Base-by-base conservation (phyloP, 37 sponge, comb jelly and placozoan genomes). In the Aphrocallistes beatrix region DNA sequence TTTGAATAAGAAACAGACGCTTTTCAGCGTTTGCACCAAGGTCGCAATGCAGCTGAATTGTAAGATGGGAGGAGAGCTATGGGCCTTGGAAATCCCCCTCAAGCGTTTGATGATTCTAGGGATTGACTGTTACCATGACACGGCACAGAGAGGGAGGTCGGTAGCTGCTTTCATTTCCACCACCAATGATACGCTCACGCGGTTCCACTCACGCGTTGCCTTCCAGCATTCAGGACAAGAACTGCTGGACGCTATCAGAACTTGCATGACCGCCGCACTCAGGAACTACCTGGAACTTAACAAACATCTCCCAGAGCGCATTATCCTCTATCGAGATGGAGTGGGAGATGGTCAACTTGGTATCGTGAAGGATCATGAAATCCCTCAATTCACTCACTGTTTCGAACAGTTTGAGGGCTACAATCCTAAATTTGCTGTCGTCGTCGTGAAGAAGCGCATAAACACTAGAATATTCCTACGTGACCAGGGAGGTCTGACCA, bases 401-500 rank as follows among this genome's bases (percentile, higher is more conserved):
- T 94, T 94, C 82, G 84, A 84, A 39, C 1, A 37, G n/a, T 37
- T 51, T 34, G 48, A 38, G 19, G 85, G 50, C 38, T 91, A 91
- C 88, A 89, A 86, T 10, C 98, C 98, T 36, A 90, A 91, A 85
- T 89, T 97, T 86, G 85, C 92, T 6, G 87, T 94, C 21, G 85
- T 94, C 19, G 92, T 97, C n/a, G 98, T 97, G 37, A 91, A 93
- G 88, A 97, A 97, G 85, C 84, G 93, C 39, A 97, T 94, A 88
- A 93, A 87, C 48, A 94, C 93, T 0, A 82, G 98, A 1, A 85
- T 94, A 0, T 93, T 96, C 86, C 36, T 81, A 28, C 81, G 49
- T 16, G 37, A 81, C 13, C 1, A 0, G 0, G 85, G 88, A 1
- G 28, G 84, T 84, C 42, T 90, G 38, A 21, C 0, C 69, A 97